phyloP scores from a whole-genome alignment of 2,888 invertebrate genomes.

The Caenorhabditis panamensis region DNA sequence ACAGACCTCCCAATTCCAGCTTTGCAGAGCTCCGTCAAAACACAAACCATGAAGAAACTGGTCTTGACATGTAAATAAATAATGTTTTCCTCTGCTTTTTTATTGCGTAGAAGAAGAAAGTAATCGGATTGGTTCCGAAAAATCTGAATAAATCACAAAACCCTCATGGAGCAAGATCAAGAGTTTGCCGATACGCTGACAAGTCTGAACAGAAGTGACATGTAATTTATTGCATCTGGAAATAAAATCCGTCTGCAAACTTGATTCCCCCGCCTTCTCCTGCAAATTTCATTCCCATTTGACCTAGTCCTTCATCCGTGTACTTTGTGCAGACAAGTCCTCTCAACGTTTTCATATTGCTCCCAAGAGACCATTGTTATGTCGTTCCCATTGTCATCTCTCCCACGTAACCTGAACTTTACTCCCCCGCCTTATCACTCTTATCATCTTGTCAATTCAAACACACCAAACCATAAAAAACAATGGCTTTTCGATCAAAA shows the following conservation, averaged over 20 bases:
- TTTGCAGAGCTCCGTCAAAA: no score
- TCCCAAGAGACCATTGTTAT: background rate
- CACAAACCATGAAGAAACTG: no score
- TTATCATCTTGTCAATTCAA: slow-evolving; percentile 29
- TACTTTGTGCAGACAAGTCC: slow-evolving; percentile 34
- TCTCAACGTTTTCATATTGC: background rate
- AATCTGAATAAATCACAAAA: background rate
- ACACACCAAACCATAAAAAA: slow-evolving; percentile 29
- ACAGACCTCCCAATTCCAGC: no score
- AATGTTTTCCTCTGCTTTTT: no score
- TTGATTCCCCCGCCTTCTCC: slow-evolving; percentile 12
- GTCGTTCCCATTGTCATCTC: background rate
- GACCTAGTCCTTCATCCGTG: background rate
- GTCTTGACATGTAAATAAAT: no score
- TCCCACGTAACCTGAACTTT: slow-evolving; percentile 6
- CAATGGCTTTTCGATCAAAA: slow-evolving; percentile 38
- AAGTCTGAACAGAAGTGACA: background rate
- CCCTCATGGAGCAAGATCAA: background rate
- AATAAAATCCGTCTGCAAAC: slow-evolving; percentile 15
- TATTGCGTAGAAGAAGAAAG: background rate
- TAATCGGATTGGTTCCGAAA: background rate
- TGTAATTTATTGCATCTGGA: slow-evolving; percentile 26
- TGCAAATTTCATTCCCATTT: background rate
- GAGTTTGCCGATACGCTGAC: background rate
- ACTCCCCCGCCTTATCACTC: slow-evolving; percentile 6